Evolutionary conservation across 1,140 invertebrate genomes (phyloP).

Genomic region (Lepidostoma basale): DNA sequence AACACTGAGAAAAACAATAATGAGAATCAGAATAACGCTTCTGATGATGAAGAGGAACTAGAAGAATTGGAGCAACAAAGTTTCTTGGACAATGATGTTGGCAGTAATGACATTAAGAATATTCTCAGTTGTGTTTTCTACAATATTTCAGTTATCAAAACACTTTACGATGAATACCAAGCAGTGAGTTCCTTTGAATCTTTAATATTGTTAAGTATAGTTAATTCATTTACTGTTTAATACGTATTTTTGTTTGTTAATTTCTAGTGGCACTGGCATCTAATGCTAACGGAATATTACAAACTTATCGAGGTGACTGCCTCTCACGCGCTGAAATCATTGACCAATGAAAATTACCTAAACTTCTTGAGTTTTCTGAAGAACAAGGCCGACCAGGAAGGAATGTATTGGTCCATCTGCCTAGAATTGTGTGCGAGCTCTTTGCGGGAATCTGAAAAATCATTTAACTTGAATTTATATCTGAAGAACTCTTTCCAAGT

Average conservation of each 20-base stretch:
- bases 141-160: conserved; percentile 35
- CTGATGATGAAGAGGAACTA: conserved; percentile 17
- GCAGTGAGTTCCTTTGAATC: conserved; percentile 38
- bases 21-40: not conserved
- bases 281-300: conserved; percentile 27
- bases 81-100: not conserved
- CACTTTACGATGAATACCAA: conserved; percentile 39
- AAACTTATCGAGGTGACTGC: conserved; percentile 8
- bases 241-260: not conserved
- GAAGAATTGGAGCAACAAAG: conserved; percentile 15
- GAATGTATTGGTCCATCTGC: conserved; percentile 39
- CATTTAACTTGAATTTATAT: not conserved
- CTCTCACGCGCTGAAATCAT: conserved; percentile 15
- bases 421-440: conserved; percentile 20
- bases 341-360: conserved; percentile 29
- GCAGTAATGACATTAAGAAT: conserved; percentile 21
- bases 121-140: conserved; percentile 20
- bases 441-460: conserved; percentile 12
- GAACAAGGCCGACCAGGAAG: conserved; percentile 27
- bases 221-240: too few relatives aligned
- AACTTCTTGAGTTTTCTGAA: conserved; percentile 14
- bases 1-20: not conserved
- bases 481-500: not conserved
- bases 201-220: too few relatives aligned
- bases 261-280: conserved; percentile 43